Base-by-base conservation (phyloP, 2,113 vertebrate genomes). In the Promerops cafer region DNA sequence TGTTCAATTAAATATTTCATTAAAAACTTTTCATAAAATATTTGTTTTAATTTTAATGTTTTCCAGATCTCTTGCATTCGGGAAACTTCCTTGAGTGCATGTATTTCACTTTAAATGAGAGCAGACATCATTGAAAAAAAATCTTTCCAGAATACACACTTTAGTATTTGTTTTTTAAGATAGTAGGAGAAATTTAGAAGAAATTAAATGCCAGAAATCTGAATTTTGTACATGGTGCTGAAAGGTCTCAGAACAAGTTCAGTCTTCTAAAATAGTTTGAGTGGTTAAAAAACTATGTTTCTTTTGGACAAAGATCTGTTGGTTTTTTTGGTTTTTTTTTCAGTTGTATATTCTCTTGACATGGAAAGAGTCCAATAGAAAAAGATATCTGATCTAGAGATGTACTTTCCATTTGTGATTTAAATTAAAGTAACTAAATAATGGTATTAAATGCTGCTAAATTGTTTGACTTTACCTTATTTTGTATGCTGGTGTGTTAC, bases 61-160 rank as follows among this genome's bases (percentile, higher is more conserved):
- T 79, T 82, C 9, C 50, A 44, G 13, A 28, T 27, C 6, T 0
- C 5, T 57, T 82, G 13, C 1, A 1, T 44, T 47, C 13, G 44
- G 21, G 6, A 18, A 60, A 5, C 7, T 64, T 87, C 22, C 11
- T 49, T 30, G 16, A 22, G 24, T 1, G 0, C 11, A 44, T 7
- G 28, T 49, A 53, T 39, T 77, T 77, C 30, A 57, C 20, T 83
- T 70, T 37, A 79, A 69, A 42, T 45, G 17, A 54, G 8, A 83
- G 17, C 12, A 86, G 75, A 45, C 1, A 37, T 61, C 30, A 21
- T 3, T 60, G 15, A 75, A 89, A 69, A n/a, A 17, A 64, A 49
- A 60, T 5, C 2, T 66, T 84, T 52, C 10, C 23, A 52, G 47
- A 63, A 53, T 16, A 37, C 3, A 70, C 6, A 42, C 9, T 47